These are phyloP conservation scores for Amyelois transitella DNA, from an alignment of 1,140 invertebrate genomes.

Conservation along the genomic window DNA sequence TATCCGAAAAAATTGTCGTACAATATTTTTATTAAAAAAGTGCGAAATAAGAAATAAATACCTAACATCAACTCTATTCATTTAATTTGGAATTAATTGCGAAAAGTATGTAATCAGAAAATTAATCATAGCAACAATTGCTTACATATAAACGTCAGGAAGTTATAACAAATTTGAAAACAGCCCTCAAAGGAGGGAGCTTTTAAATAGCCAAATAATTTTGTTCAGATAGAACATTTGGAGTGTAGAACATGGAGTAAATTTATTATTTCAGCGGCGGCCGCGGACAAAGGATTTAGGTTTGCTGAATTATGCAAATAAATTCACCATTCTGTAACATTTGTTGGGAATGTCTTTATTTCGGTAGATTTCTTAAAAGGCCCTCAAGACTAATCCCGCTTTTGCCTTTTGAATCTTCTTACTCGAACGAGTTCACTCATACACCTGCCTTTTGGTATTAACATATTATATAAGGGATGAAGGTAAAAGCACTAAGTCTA, in stretches of 20 bases:
- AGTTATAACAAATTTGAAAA: conserved; percentile 16
- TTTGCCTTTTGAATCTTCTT: conserved; percentile 52
- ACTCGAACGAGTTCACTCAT: conserved; percentile 31
- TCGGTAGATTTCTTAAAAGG: conserved; percentile 65
- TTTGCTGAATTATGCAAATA: conserved; percentile 71
- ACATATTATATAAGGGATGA: conserved; percentile 22
- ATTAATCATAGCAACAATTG: neutral
- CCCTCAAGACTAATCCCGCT: conserved; percentile 54
- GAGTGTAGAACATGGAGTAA: conserved; percentile 60
- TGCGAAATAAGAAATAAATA: no score
- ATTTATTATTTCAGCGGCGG: conserved; percentile 67
- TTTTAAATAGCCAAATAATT: conserved; percentile 60
- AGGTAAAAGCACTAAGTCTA: conserved; percentile 22
- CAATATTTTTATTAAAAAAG: no score
- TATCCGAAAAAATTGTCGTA: no score
- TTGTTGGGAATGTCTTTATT: conserved; percentile 71
- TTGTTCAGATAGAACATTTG: conserved; percentile 57
- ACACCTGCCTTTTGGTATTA: conserved; percentile 32
- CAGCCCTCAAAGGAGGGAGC: conserved; percentile 21
- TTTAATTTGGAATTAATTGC: no score
- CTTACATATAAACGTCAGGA: neutral
- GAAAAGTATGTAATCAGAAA: no score
- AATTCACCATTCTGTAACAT: conserved; percentile 71
- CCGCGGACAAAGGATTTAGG: conserved; percentile 66
- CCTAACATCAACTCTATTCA: no score